Percentiles rank a stretch among this genome's conserved stretches.
Evolutionary conservation across 2,113 vertebrate species (phyloP).

Genomic region (Cebus imitator): DNA sequence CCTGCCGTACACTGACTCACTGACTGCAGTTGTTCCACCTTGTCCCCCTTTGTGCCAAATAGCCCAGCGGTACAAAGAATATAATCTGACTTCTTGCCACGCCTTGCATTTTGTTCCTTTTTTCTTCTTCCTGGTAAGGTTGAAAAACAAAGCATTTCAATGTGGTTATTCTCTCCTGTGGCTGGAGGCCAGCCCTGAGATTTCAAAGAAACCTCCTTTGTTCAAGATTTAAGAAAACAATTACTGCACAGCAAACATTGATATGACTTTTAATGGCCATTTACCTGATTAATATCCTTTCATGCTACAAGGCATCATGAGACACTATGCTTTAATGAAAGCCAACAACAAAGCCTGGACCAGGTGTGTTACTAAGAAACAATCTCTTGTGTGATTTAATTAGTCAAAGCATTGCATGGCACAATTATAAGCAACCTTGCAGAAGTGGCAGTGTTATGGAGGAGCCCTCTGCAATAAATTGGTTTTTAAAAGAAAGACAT

Average conservation of each 20-base stretch:
- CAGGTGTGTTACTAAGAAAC: conserved; percentile 89
- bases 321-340: conserved; percentile 82
- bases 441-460: conserved; percentile 78
- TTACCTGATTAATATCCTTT: conserved; percentile 87
- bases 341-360: conserved; percentile 82
- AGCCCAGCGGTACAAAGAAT: conserved; percentile 6
- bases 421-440: conserved; percentile 82
- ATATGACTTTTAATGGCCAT: conserved; percentile 87
- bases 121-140: conserved; percentile 39
- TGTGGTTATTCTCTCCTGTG: conserved; percentile 68
- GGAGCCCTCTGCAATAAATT: conserved; percentile 78
- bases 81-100: conserved; percentile 52
- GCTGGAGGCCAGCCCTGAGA: conserved; percentile 73
- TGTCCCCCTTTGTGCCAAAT: conserved; percentile 42
- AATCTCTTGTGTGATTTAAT: conserved; percentile 88
- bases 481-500: conserved; percentile 82
- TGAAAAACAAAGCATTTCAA: conserved; percentile 79
- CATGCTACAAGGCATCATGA: conserved; percentile 75
- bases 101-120: conserved; percentile 37
- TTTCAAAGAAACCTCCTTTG: conserved; percentile 82
- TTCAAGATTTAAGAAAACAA: conserved; percentile 84
- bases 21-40: conserved; percentile 58
- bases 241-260: conserved; percentile 82
- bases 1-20: conserved; percentile 59
- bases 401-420: conserved; percentile 82